Evolutionary conservation across 2,888 invertebrate species (phyloP).

Genomic region (Drosophila siamana): DNA sequence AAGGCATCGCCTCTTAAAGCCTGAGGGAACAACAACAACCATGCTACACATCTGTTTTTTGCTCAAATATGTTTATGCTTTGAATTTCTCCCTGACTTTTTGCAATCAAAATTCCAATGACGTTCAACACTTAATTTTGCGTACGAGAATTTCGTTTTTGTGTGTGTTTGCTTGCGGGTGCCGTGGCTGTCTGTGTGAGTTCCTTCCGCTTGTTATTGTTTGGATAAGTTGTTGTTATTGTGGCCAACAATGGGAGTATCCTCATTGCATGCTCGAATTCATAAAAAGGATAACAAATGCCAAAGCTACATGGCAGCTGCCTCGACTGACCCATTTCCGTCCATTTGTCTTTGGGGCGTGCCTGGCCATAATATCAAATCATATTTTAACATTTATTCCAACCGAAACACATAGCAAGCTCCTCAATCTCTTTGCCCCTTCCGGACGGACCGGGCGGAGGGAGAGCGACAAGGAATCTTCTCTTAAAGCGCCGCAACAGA

Average conservation of each 20-base stretch:
- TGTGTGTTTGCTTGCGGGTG: constrained; percentile 2
- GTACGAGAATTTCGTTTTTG: constrained; percentile 1
- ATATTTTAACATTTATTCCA: constrained; percentile 72
- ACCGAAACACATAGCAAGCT: constrained; percentile 24
- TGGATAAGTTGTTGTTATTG: constrained; percentile 35
- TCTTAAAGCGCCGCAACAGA: constrained; percentile 26
- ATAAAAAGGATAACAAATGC: constrained; percentile 75
- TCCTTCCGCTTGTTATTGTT: constrained; percentile 24
- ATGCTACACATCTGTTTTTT: background rate
- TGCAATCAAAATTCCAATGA: constrained; percentile 74
- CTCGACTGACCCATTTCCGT: constrained; percentile 53
- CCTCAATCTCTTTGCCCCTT: background rate
- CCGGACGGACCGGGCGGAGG: background rate
- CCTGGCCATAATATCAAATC: constrained; percentile 74
- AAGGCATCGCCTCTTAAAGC: constrained; percentile 1
- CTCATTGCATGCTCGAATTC: constrained; percentile 66
- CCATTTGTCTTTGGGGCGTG: constrained; percentile 63
- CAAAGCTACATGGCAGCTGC: constrained; percentile 65
- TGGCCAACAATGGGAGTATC: constrained; percentile 38
- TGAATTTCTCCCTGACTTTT: constrained; percentile 24
- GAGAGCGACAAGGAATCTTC: constrained; percentile 21
- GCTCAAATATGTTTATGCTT: constrained; percentile 41
- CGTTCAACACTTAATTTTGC: constrained; percentile 67
- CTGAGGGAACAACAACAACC: constrained; percentile 2
- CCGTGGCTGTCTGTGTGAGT: constrained; percentile 3